phyloP scores from a whole-genome alignment of 2,888 invertebrate genomes.

The Drosophila algonquin region DNA sequence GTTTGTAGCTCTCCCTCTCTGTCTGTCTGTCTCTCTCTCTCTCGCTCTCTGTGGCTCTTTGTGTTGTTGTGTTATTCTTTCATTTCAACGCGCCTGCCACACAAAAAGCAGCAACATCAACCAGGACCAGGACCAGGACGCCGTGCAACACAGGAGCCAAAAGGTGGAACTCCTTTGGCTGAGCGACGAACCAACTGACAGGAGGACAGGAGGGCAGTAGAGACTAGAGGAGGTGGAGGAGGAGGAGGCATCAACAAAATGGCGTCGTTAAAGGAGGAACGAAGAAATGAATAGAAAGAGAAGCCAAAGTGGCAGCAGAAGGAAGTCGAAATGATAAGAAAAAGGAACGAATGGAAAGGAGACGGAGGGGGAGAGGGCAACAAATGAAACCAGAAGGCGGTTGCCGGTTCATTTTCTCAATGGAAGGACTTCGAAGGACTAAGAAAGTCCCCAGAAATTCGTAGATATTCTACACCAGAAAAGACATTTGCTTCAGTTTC shows the following conservation, averaged over 20 bases:
- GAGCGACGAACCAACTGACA: slow-evolving; percentile 72
- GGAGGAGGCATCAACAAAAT: slow-evolving; percentile 40
- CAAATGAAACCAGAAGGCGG: no score
- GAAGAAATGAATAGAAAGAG: slow-evolving; percentile 7
- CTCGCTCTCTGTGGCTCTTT: background rate
- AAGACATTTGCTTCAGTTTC: background rate
- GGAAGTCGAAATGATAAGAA: background rate
- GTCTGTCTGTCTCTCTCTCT: background rate
- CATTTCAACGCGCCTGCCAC: slow-evolving; percentile 74
- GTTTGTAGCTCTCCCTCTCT: slow-evolving; percentile 23
- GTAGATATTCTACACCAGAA: no score
- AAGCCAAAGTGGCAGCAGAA: background rate
- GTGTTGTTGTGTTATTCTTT: slow-evolving; percentile 70
- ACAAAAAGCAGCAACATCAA: slow-evolving; percentile 13
- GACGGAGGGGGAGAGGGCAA: no score
- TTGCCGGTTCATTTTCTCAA: no score
- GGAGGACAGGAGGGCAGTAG: slow-evolving; percentile 39
- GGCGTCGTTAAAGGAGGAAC: slow-evolving; percentile 10
- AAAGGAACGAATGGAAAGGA: background rate
- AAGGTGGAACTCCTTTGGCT: slow-evolving; percentile 48
- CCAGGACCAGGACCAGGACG: slow-evolving; percentile 7
- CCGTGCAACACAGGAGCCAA: slow-evolving; percentile 12
- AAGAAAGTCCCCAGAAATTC: no score
- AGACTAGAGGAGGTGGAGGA: slow-evolving; percentile 19
- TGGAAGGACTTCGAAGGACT: background rate